Conservation (phyloP, 2,888 invertebrate species). For the Ptychoptera contaminata region DNA sequence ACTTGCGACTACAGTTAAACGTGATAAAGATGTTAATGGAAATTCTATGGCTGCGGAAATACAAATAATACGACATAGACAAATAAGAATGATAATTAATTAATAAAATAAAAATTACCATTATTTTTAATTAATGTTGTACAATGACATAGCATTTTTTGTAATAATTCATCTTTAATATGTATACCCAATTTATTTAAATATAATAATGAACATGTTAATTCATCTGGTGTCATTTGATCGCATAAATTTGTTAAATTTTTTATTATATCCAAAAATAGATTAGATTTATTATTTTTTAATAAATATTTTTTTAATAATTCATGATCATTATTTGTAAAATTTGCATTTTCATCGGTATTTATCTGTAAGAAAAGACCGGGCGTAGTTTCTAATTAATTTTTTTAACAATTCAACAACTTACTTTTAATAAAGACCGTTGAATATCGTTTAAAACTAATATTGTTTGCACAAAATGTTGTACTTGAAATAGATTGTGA, state of each 20-base stretch:
- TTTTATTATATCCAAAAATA: slow-evolving; percentile 14
- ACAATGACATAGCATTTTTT: slow-evolving; percentile 21
- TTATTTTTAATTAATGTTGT: slow-evolving; percentile 18
- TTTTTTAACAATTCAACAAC: background rate
- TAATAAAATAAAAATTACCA: background rate
- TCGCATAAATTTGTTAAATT: slow-evolving; percentile 19
- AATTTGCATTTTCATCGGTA: background rate
- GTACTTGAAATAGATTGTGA: slow-evolving; percentile 7
- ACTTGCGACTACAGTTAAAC: slow-evolving; percentile 30
- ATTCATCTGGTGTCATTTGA: slow-evolving; percentile 24
- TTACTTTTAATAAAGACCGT: slow-evolving; percentile 2
- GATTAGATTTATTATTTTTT: background rate
- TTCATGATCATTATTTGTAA: no score
- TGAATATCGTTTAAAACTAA: slow-evolving; percentile 17
- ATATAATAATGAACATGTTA: slow-evolving; percentile 32
- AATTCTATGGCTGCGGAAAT: slow-evolving; percentile 16
- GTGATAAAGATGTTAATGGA: slow-evolving; percentile 27
- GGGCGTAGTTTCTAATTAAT: no score
- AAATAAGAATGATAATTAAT: background rate
- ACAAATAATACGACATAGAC: background rate
- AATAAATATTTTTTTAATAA: no score
- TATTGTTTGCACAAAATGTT: slow-evolving; percentile 16
- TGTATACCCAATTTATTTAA: slow-evolving; percentile 32
- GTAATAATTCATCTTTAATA: slow-evolving; percentile 20
- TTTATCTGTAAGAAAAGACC: background rate